phyloP scores from a whole-genome alignment of 2,113 vertebrate genomes.

The Agelaius tricolor region DNA sequence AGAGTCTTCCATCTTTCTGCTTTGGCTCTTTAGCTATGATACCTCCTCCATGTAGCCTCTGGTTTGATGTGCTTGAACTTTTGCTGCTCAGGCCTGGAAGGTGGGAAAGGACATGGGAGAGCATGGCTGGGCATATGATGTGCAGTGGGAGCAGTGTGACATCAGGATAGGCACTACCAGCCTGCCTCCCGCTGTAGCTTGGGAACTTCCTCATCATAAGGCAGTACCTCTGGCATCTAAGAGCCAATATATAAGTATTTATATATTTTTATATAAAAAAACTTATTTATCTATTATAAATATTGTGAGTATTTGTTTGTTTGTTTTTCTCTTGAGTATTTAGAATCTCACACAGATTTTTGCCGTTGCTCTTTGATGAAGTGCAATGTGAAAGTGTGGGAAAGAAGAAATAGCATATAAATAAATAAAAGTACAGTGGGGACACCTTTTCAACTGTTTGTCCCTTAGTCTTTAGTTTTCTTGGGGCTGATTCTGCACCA shows the following conservation, averaged over 20 bases:
- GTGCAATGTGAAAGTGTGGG: neutral
- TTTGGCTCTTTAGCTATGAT: neutral
- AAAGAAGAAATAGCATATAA: neutral
- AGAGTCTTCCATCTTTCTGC: neutral
- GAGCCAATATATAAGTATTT: neutral
- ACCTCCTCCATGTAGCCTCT: neutral
- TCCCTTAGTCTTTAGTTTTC: neutral
- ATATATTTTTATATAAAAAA: neutral
- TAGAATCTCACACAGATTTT: neutral
- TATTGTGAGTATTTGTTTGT: neutral
- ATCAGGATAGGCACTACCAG: neutral
- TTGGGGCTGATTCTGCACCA: neutral
- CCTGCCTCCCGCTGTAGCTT: neutral
- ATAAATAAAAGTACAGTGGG: neutral
- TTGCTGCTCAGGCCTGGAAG: neutral
- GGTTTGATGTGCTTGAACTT: neutral
- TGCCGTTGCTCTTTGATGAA: neutral
- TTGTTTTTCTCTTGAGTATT: neutral
- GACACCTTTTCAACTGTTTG: neutral
- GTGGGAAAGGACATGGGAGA: neutral
- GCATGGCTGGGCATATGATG: rapidly evolving
- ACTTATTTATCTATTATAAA: neutral
- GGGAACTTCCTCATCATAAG: neutral
- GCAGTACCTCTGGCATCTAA: neutral
- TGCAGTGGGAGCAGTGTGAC: neutral